Evolutionary conservation across 2,113 vertebrate species (phyloP), one percentile per base, ranked within the genome.

Genomic region (Bos javanicus): DNA sequence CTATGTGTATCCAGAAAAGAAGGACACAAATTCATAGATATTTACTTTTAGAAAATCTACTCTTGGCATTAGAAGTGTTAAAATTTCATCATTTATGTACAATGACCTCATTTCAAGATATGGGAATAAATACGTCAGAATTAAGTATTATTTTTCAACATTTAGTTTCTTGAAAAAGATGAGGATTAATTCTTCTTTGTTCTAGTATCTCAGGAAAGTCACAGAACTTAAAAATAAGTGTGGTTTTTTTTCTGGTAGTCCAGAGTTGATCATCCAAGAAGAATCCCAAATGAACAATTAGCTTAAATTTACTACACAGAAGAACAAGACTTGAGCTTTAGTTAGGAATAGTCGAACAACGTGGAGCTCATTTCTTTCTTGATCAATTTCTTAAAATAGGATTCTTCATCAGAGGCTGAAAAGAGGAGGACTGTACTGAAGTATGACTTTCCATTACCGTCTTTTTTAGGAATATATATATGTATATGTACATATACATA

Each of bases 381-480:
- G 99, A 98, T 99, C 99, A 99, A 99, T 99, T 99, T 99, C 99
- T 99, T 99, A 99, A 99, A 99, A 99, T 99, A 99, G 99, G 99
- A 98, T 99, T 99, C 99, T 99, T 99, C 99, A 99, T 99, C 99
- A 99, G 99, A 99, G 99, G 99, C 99, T 99, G 99, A 99, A 99
- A 99, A 99, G 99, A 99, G 99, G 99, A 99, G 99, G 99, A 99
- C 99, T 99, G 98, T 99, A 99, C 99, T 99, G 99, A 99, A 99
- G 99, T 99, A 99, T 99, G 98, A 98, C 99, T 99, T 99, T 99
- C 99, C 99, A 99, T 99, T 98, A 99, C 98, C 98, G 98, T 99
- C 98, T 98, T 98, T 97, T 98, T 98, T 98, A 98, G 98, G 98
- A 98, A 97, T 98, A 98, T 95, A 98, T 97, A 98, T 97, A 97